Evolutionary conservation across 2,888 invertebrate species (phyloP).

Genomic region (Eristalis pertinax): DNA sequence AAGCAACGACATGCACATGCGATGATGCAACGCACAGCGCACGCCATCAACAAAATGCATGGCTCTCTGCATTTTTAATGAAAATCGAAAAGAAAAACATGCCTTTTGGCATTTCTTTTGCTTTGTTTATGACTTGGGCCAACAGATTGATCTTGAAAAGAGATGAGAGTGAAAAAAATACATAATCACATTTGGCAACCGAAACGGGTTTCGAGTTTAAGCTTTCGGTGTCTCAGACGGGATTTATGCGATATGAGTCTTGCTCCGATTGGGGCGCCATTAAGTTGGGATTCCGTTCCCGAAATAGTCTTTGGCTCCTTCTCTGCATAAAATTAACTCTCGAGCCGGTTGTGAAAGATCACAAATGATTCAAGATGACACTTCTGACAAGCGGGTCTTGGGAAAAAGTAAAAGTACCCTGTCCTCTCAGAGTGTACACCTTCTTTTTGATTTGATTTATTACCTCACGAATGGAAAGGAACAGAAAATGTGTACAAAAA

Average conservation of each 20-base stretch:
- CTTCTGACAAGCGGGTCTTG: background rate
- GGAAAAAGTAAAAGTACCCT: background rate
- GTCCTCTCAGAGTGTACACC: background rate
- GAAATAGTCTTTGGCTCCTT: background rate
- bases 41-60: conserved; percentile 17
- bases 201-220: conserved; percentile 30
- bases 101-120: conserved; percentile 13
- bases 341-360: background rate
- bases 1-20: conserved; percentile 6
- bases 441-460: background rate
- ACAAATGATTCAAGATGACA: background rate
- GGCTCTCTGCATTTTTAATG: conserved; percentile 37
- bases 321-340: background rate
- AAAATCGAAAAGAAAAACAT: conserved; percentile 5
- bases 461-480: background rate
- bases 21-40: conserved; percentile 56
- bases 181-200: conserved; percentile 31
- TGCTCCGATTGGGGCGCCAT: conserved; percentile 1
- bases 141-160: conserved; percentile 38
- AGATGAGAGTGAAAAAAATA: background rate
- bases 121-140: background rate
- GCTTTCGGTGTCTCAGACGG: conserved; percentile 8
- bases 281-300: conserved; percentile 8
- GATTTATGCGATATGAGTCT: conserved; percentile 6
- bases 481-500: background rate